These are phyloP conservation scores for Magallana gigas DNA, from an alignment of 1,140 invertebrate species.

Conservation along the genomic window DNA sequence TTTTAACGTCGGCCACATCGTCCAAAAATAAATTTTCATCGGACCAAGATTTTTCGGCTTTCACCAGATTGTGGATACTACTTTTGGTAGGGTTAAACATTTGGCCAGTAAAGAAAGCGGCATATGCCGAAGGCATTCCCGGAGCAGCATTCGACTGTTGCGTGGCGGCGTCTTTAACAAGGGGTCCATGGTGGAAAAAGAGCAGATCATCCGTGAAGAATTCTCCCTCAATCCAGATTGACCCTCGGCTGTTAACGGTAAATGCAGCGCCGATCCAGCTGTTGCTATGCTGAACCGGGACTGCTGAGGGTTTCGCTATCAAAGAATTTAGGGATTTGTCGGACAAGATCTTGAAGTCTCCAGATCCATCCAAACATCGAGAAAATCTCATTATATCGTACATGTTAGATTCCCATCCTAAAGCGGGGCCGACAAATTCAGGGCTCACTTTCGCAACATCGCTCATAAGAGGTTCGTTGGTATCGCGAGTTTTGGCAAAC, in stretches of 20 bases:
- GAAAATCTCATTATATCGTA: slow-evolving; percentile 73
- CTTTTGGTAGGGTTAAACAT: slow-evolving; percentile 62
- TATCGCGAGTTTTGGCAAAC: slow-evolving; percentile 47
- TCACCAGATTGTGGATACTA: slow-evolving; percentile 61
- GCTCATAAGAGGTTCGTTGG: slow-evolving; percentile 56
- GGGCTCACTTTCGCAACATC: slow-evolving; percentile 63
- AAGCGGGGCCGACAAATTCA: slow-evolving; percentile 65
- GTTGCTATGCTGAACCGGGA: slow-evolving; percentile 53
- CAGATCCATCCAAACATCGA: slow-evolving; percentile 65
- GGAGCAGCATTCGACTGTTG: not conserved
- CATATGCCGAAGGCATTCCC: slow-evolving; percentile 60
- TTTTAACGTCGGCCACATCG: slow-evolving; percentile 66
- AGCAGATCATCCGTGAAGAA: slow-evolving; percentile 68
- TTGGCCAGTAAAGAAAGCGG: slow-evolving; percentile 66
- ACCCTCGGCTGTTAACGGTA: slow-evolving; percentile 61
- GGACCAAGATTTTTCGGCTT: slow-evolving; percentile 59
- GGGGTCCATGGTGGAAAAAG: slow-evolving; percentile 61
- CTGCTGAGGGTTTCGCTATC: slow-evolving; percentile 53
- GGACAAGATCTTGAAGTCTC: slow-evolving; percentile 66
- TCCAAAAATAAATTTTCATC: slow-evolving; percentile 60
- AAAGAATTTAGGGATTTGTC: slow-evolving; percentile 60
- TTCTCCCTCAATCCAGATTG: slow-evolving; percentile 71
- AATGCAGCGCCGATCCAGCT: slow-evolving; percentile 69
- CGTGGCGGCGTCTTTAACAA: not conserved
- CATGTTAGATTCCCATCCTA: slow-evolving; percentile 75